These are phyloP conservation scores for Nemotelus nigrinus DNA, from an alignment of 2,888 invertebrate species.

Conservation along the genomic window DNA sequence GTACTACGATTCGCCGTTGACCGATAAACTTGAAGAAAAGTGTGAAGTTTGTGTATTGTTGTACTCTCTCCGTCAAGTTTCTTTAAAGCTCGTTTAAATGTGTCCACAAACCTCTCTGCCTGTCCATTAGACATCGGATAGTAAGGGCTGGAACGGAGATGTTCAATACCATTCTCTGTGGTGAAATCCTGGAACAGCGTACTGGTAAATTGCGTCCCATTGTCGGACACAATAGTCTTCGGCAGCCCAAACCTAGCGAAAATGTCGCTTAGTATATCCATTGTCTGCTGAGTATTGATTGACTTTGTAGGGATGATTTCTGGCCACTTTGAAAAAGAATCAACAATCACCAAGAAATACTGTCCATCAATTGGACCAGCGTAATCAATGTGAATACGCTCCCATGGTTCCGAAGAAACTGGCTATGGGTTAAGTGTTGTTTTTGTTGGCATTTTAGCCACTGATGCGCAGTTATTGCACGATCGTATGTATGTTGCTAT, in stretches of 20 bases:
- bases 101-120: slow-evolving; percentile 53
- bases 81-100: slow-evolving; percentile 47
- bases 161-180: slow-evolving; percentile 38
- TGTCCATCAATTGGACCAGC: background rate
- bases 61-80: too few species aligned
- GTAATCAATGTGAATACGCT: background rate
- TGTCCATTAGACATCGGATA: slow-evolving; percentile 52
- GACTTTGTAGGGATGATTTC: slow-evolving; percentile 57
- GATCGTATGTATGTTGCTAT: too few species aligned
- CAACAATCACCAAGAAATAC: slow-evolving; percentile 12
- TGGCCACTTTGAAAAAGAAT: slow-evolving; percentile 63
- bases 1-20: too few species aligned
- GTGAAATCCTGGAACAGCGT: slow-evolving; percentile 45
- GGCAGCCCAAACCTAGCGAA: slow-evolving; percentile 52
- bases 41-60: too few species aligned
- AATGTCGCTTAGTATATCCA: slow-evolving; percentile 49
- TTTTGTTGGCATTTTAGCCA: too few species aligned
- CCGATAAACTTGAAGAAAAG: too few species aligned
- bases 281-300: slow-evolving; percentile 48
- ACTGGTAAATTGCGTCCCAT: slow-evolving; percentile 46
- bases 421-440: too few species aligned
- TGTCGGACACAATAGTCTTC: slow-evolving; percentile 45
- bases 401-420: slow-evolving; percentile 4
- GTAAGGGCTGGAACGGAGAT: slow-evolving; percentile 39
- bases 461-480: too few species aligned